phyloP scores from a whole-genome alignment of 2,113 vertebrate species.

The Rafetus swinhoei region DNA sequence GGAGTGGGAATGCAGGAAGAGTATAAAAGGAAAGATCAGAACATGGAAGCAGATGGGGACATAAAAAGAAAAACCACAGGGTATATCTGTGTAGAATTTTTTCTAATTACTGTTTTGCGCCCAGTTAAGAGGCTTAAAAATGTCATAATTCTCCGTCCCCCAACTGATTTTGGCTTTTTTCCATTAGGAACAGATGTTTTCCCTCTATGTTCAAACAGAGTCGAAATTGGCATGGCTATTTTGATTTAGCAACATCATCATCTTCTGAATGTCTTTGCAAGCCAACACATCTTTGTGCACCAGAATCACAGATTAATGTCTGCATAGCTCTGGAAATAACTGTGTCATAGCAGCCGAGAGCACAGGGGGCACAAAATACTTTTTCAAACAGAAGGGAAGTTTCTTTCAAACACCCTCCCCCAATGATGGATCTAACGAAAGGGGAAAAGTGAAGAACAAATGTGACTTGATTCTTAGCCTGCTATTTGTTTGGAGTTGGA shows the following conservation, averaged over 20 bases:
- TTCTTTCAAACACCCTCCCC: no score
- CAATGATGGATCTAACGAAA: background rate
- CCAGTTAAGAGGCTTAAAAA: background rate
- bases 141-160: background rate
- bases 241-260: rapidly evolving
- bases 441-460: background rate
- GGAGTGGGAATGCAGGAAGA: background rate
- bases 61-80: background rate
- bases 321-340: rapidly evolving
- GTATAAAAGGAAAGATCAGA: background rate
- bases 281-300: rapidly evolving
- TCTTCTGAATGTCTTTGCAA: rapidly evolving
- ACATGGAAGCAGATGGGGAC: rapidly evolving
- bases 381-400: background rate
- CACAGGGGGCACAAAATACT: background rate
- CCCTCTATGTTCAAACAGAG: no score
- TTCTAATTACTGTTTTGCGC: no score
- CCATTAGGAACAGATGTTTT: rapidly evolving
- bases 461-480: background rate
- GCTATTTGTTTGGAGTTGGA: background rate
- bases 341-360: background rate
- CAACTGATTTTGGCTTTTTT: background rate
- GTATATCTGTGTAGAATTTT: background rate
- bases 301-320: background rate
- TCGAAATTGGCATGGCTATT: rapidly evolving